Conservation (phyloP, 2,888 invertebrate genomes). For the Tineola bisselliella region DNA sequence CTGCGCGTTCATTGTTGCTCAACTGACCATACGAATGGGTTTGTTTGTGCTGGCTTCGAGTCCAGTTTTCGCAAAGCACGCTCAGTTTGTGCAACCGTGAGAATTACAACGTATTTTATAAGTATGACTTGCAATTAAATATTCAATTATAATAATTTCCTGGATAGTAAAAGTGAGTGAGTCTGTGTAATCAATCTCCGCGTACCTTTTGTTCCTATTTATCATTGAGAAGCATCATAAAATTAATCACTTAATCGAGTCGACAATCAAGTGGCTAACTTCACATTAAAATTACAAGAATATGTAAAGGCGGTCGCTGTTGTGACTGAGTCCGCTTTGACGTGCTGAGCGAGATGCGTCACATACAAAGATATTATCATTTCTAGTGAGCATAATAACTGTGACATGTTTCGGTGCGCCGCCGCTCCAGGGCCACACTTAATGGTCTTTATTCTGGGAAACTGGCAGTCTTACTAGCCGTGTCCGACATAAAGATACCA, state of each 20-base stretch:
- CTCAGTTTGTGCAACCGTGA: constrained; percentile 36
- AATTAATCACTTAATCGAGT: constrained; percentile 32
- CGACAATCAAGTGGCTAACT: constrained; percentile 37
- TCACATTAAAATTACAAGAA: constrained; percentile 33
- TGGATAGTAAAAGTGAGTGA: neutral
- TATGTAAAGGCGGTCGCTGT: constrained; percentile 29
- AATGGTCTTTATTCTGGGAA: constrained; percentile 61
- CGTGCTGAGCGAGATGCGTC: constrained; percentile 27
- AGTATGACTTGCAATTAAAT: constrained; percentile 9
- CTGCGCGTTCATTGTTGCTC: constrained; percentile 54
- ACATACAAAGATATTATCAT: constrained; percentile 58
- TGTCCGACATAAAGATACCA: constrained; percentile 53
- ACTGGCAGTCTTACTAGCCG: constrained; percentile 38
- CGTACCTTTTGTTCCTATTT: neutral
- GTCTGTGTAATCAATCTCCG: too few species aligned
- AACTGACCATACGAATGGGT: constrained; percentile 54
- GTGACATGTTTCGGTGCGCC: constrained; percentile 60
- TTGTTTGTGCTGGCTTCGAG: constrained; percentile 45
- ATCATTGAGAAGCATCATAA: constrained; percentile 7
- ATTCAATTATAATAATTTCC: neutral
- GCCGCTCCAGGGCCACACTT: constrained; percentile 50
- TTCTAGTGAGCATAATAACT: constrained; percentile 64
- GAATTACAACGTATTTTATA: constrained; percentile 26
- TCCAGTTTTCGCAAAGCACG: constrained; percentile 39
- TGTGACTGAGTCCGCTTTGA: neutral